Conservation (phyloP, 2,888 invertebrate genomes). For the Acleris laterana region DNA sequence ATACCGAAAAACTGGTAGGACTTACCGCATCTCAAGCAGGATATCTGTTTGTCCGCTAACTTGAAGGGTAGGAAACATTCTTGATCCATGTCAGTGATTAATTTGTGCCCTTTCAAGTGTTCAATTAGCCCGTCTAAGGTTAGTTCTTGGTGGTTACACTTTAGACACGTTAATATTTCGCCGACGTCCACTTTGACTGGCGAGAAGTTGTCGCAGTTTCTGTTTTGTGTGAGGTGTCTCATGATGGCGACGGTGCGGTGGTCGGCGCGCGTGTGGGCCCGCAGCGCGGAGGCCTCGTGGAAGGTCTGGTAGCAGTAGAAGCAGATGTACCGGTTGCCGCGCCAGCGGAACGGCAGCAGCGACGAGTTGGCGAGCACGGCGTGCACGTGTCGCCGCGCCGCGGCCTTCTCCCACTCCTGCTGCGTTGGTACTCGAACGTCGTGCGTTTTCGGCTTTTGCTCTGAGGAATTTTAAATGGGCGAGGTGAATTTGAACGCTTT, state of each 20-base stretch:
- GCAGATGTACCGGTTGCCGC: conserved; percentile 37
- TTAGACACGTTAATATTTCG: conserved; percentile 9
- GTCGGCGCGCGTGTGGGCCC: conserved; percentile 18
- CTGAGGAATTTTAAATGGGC: conserved; percentile 1
- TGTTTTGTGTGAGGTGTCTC: conserved; percentile 30
- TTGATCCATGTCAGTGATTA: conserved; percentile 25
- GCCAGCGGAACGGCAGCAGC: conserved; percentile 36
- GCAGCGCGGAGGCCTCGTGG: conserved; percentile 11
- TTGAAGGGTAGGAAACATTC: conserved; percentile 35
- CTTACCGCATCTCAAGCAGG: conserved; percentile 35
- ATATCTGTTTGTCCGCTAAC: conserved; percentile 31
- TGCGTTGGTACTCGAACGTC: conserved; percentile 30
- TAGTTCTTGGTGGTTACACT: conserved; percentile 18
- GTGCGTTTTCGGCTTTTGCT: conserved; percentile 29
- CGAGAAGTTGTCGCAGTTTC: conserved; percentile 4
- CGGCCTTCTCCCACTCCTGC: conserved; percentile 25
- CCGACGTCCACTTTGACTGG: conserved; percentile 28
- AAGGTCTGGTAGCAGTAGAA: conserved; percentile 38
- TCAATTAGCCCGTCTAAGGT: conserved; percentile 14
- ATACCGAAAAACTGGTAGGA: conserved; percentile 31
- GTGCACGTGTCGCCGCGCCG: conserved; percentile 23
- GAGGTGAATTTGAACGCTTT: background rate
- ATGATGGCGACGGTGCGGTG: conserved; percentile 20
- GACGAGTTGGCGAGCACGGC: conserved; percentile 29
- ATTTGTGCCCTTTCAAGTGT: conserved; percentile 26